Percentiles rank a stretch among this genome's conserved stretches.
phyloP scores from a whole-genome alignment of 2,113 vertebrate species.

The Dipodomys ordii region DNA sequence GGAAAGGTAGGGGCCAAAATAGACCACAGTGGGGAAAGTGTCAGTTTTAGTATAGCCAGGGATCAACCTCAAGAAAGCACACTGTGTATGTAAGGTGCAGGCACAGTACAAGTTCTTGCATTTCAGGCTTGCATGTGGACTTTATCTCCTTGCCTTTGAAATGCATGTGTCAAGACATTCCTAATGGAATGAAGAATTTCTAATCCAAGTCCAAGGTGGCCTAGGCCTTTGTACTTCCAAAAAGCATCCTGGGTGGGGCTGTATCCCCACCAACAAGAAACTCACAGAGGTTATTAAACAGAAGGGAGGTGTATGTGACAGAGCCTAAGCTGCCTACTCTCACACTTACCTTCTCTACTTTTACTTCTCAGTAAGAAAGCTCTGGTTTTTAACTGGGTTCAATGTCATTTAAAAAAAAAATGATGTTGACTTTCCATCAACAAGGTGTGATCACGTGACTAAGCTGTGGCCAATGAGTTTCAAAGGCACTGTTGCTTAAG shows the following conservation, averaged over 20 bases:
- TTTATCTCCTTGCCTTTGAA: not conserved
- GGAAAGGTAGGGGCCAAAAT: not conserved
- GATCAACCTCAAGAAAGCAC: not conserved
- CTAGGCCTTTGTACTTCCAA: not conserved
- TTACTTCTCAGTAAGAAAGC: conserved; percentile 20
- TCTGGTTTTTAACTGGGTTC: conserved; percentile 19
- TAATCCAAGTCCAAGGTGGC: not conserved
- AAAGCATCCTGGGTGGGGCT: not conserved
- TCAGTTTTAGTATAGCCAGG: not conserved
- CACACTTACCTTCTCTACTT: not conserved
- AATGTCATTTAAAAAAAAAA: conserved; percentile 2
- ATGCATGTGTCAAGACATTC: not conserved
- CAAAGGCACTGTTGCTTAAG: not conserved
- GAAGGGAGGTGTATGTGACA: not conserved
- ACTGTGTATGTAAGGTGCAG: not conserved
- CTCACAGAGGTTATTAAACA: not conserved
- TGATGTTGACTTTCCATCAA: not conserved
- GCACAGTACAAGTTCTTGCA: not conserved
- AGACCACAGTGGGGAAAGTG: not conserved
- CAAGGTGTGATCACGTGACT: not conserved
- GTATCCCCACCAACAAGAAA: not conserved
- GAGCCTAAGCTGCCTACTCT: not conserved
- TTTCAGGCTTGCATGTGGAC: not conserved
- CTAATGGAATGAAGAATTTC: not conserved
- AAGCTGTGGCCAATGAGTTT: not conserved